A percentile compares a stretch with the other conserved stretches of the same genome.
Evolutionary conservation across 2,113 vertebrate genomes (phyloP).

Genomic region (Tachysurus vachellii): DNA sequence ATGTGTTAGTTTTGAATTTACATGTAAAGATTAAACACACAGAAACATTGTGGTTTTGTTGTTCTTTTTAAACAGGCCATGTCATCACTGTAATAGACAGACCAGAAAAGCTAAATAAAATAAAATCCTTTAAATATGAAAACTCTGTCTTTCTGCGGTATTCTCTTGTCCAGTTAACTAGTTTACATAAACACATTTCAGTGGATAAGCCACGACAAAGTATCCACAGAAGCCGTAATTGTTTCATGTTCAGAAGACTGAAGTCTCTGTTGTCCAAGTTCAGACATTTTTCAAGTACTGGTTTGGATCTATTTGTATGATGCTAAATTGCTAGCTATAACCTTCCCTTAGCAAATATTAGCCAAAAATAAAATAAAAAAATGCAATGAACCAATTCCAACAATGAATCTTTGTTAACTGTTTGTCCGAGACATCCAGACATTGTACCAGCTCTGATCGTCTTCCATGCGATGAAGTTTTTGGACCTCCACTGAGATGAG

Average conservation of each 20-base stretch:
- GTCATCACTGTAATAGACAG: neutral
- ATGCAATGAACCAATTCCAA: neutral
- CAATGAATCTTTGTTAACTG: neutral
- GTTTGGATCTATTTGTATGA: neutral
- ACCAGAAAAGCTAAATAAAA: neutral
- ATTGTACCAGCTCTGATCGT: too few species aligned
- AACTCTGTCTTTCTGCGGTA: neutral
- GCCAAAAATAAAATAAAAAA: neutral
- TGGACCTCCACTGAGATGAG: too few species aligned
- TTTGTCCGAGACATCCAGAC: too few species aligned
- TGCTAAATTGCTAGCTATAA: neutral
- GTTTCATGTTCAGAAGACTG: neutral
- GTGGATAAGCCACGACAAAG: neutral
- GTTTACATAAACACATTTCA: neutral
- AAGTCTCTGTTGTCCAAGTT: neutral
- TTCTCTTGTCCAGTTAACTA: neutral
- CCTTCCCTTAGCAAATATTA: neutral
- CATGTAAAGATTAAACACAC: neutral
- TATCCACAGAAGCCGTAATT: neutral
- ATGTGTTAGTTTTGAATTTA: neutral
- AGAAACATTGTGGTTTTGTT: neutral
- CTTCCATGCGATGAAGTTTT: too few species aligned
- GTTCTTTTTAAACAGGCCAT: neutral
- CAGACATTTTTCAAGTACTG: neutral
- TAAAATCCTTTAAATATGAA: neutral